A percentile compares a stretch with the other conserved stretches of the same genome.
phyloP scores from a whole-genome alignment of 2,797 vertebrate genomes.

The Sebastes ruberrimus region DNA sequence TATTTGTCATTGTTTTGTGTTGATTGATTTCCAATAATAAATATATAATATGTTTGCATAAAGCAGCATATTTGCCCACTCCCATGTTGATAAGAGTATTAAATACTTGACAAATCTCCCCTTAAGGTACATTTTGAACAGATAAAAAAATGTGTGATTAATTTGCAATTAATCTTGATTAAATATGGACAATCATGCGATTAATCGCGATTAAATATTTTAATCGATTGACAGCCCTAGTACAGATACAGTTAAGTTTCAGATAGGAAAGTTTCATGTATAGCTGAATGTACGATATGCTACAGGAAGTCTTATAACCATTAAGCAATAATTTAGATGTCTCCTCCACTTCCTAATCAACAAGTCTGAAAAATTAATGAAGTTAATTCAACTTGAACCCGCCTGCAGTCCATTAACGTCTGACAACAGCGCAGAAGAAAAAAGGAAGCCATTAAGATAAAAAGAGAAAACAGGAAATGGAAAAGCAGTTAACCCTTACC shows the following conservation, averaged over 20 bases:
- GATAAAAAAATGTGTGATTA: no score
- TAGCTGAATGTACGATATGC: background rate
- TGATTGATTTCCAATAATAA: no score
- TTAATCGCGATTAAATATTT: no score
- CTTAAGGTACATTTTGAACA: no score
- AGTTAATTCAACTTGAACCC: background rate
- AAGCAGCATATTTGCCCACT: no score
- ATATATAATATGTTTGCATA: no score
- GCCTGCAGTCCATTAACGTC: background rate
- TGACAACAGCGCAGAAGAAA: background rate
- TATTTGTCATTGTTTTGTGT: no score
- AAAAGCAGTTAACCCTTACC: constrained; percentile 76
- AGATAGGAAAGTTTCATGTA: background rate
- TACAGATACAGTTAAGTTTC: background rate
- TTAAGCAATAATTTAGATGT: background rate
- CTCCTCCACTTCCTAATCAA: constrained; percentile 15
- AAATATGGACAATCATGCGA: no score
- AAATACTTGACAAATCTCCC: no score
- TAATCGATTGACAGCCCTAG: no score
- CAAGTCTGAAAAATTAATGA: constrained; percentile 43
- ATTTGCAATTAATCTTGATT: no score
- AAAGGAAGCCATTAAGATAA: background rate
- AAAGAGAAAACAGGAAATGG: background rate
- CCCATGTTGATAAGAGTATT: no score
- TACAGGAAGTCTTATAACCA: background rate